Evolutionary conservation across 2,888 invertebrate genomes (phyloP), one percentile per base, ranked within the genome.

Genomic region (Carcina quercana): DNA sequence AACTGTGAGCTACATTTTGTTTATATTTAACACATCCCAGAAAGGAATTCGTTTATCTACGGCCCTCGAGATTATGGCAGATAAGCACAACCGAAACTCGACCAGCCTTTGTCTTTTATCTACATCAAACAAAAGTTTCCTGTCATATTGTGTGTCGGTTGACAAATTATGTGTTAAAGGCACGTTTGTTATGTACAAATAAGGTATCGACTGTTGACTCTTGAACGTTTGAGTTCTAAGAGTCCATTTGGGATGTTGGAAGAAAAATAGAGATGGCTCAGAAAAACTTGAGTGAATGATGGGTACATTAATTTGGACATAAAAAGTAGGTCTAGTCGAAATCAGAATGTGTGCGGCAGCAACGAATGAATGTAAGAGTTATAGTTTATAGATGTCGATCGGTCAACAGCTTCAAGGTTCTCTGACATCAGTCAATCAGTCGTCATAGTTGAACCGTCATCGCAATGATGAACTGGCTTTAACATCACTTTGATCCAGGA

Each of bases 41-140:
- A 57, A 67, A 65, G 63, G 74, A 69, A 78, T 80, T 72, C 69
- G 53, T 71, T 78, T 80, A 79, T 80, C 78, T 80, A 55, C 62
- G 53, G 55, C 56, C 54, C 52, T 45, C 41, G 40, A 65, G 72
- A 68, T 71, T 70, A 66, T 47, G 25, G 44, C 37, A 69, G 79
- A 80, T 80, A 80, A 82, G 64, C 59, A 47, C 51, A 57, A 56
- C 59, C 66, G 63, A 67, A 71, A 65, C 62, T 59, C 66, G 57
- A 53, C 61, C 56, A 62, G 55, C 71, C 63, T 79, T 82, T 79
- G 78, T 80, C 60, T 68, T 62, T 78, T 80, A 80, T 83, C 83
- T 80, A 57, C 54, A 50, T 46, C 65, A 82, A 83, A 83, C 72
- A 80, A 66, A 64, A 61, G 63, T 80, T 78, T 82, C 83, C 82